A percentile compares a stretch with the other conserved stretches of the same genome.
These are phyloP conservation scores for Otolemur crassicaudatus DNA, from an alignment of 2,797 vertebrate species.

Conservation along the genomic window DNA sequence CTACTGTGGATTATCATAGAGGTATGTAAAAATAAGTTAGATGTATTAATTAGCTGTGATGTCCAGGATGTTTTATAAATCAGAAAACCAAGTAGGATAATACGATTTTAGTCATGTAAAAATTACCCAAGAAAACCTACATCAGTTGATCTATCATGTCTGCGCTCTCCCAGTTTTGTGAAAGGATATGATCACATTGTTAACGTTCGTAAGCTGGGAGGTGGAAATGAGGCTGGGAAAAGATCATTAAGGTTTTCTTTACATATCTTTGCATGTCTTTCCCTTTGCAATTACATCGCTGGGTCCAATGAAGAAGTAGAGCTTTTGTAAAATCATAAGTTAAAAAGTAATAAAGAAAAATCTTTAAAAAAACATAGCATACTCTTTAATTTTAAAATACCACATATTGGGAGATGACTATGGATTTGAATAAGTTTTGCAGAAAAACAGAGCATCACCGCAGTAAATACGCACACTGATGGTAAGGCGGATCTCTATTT, in stretches of 20 bases:
- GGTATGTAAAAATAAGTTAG: conserved; percentile 17
- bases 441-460: not conserved
- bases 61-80: not conserved
- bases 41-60: not conserved
- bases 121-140: not conserved
- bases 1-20: not conserved
- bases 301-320: not conserved
- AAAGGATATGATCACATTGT: not conserved
- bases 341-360: not conserved
- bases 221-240: not conserved
- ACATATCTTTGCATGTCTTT: not conserved
- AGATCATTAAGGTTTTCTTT: not conserved
- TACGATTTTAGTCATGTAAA: not conserved
- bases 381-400: conserved; percentile 18
- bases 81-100: not conserved
- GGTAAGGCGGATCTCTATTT: not conserved
- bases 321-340: conserved; percentile 25
- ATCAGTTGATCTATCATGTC: not conserved
- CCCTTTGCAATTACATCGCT: not conserved
- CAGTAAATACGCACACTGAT: not conserved
- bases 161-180: not conserved
- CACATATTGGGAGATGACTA: not conserved
- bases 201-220: not conserved
- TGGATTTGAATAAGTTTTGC: not conserved
- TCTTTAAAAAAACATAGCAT: not conserved